Evolutionary conservation across 1,140 invertebrate genomes (phyloP), one percentile per base, ranked within the genome.

Genomic region (Drosophila simulans): DNA sequence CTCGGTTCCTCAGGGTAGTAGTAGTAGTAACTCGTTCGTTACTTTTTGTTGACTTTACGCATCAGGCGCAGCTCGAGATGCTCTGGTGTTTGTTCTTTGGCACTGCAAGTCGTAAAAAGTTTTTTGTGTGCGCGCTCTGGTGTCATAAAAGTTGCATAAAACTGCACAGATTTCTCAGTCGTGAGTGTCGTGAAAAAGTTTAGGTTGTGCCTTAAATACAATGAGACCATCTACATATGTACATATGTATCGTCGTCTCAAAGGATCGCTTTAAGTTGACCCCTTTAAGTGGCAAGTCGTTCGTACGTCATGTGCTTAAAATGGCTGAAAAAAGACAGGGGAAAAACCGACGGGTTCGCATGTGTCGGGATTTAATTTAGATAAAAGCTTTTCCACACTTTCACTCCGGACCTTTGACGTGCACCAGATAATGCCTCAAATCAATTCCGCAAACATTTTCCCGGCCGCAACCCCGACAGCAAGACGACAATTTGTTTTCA

Each of bases 121-220:
- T 78, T 71, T 46, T 54, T 46, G 31, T 68, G 48, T 40, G 22
- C 25, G 25, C 46, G 34, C 49, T 46, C 51, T 56, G 59, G 59
- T 65, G 72, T 69, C 84, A 80, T 83, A 89, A 83, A 88, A 88
- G 84, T 89, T 88, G 83, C 83, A 88, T 83, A 83, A 89, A 80
- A 83, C 66, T 88, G 80, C 71, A 79, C 49, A 83, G 83, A 86
- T 86, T 82, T 86, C 37, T 25, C 46, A 58, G 31, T 43, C 49
- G 31, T 27, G 54, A 40, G 42, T 46, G 58, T 76, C 65, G 51
- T 64, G 63, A 62, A 65, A 45, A 79, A 58, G 43, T 77, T 77
- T 76, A 71, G 76, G 45, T 65, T 66, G 54, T 66, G 42, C 54
- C 52, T 59, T 55, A 63, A 59, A 79, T 42, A 59, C 55, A 64